A percentile compares a stretch with the other conserved stretches of the same genome.
Evolutionary conservation across 2,888 invertebrate species (phyloP).

Genomic region (Cerastis leucographa): DNA sequence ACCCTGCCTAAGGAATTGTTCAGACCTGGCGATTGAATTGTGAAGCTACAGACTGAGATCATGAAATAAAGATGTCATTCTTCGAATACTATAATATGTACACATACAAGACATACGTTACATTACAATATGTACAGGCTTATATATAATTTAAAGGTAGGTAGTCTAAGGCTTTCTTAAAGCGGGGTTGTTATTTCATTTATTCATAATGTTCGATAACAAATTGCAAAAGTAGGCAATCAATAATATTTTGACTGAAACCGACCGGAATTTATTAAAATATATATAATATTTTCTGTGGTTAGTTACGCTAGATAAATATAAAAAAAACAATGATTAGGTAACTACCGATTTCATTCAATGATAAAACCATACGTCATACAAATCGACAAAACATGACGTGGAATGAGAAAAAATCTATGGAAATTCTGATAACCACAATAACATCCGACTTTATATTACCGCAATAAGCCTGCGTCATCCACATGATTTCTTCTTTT

Average conservation of each 20-base stretch:
- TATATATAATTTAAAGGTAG: background rate
- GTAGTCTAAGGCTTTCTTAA: background rate
- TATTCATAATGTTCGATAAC: background rate
- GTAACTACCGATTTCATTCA: background rate
- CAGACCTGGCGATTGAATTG: slow-evolving; percentile 30
- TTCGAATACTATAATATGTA: no score
- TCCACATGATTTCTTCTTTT: background rate
- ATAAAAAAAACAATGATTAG: background rate
- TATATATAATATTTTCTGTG: slow-evolving; percentile 3
- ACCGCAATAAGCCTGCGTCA: background rate
- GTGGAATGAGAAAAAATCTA: background rate
- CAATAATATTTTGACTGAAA: background rate
- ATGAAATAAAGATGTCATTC: background rate
- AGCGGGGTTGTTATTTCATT: background rate
- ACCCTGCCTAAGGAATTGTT: slow-evolving; percentile 4
- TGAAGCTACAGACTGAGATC: background rate
- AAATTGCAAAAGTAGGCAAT: background rate
- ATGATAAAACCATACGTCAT: background rate
- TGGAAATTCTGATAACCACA: background rate
- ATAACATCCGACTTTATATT: background rate
- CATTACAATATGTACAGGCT: background rate
- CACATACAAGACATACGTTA: no score
- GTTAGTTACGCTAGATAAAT: slow-evolving; percentile 1
- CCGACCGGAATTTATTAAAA: background rate
- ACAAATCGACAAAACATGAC: background rate